phyloP scores from a whole-genome alignment of 2,888 invertebrate genomes.

The Aspidiotus destructor region DNA sequence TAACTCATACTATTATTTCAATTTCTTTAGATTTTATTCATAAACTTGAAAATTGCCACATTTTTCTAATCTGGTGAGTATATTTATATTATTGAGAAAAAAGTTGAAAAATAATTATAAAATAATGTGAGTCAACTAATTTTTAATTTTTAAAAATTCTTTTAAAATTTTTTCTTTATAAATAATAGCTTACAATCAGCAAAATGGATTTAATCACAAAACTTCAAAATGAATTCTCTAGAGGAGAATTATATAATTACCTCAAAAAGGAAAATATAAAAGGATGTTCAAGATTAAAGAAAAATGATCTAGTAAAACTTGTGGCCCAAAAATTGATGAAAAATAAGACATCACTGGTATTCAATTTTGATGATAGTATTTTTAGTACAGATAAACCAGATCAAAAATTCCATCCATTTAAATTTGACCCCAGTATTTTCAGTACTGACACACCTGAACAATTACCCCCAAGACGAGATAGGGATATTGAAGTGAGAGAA shows the following conservation, averaged over 20 bases:
- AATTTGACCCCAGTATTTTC: conserved; percentile 20
- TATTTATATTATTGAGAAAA: conserved; percentile 2
- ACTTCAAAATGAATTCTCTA: conserved; percentile 12
- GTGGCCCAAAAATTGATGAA: conserved; percentile 10
- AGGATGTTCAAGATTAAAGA: conserved; percentile 21
- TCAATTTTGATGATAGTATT: conserved; percentile 21
- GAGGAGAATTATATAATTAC: conserved; percentile 14
- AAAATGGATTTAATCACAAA: conserved; percentile 4
- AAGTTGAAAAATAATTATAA: conserved; percentile 7
- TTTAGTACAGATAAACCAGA: conserved; percentile 21
- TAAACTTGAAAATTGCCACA: conserved; percentile 1
- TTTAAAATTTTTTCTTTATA: neutral
- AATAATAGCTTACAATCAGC: neutral
- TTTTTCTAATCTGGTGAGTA: conserved; percentile 2
- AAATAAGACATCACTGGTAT: conserved; percentile 3
- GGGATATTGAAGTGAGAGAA: conserved; percentile 23
- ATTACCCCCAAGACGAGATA: conserved; percentile 22
- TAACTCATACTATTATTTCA: conserved; percentile 9
- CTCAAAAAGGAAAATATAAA: conserved; percentile 13
- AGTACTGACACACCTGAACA: conserved; percentile 20
- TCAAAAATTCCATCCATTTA: conserved; percentile 7
- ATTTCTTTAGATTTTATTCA: neutral
- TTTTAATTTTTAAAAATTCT: conserved; percentile 7
- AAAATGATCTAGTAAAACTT: conserved; percentile 15
- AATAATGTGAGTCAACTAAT: conserved; percentile 11